phyloP scores from a whole-genome alignment of 2,888 invertebrate genomes.

The Mythimna pallens region DNA sequence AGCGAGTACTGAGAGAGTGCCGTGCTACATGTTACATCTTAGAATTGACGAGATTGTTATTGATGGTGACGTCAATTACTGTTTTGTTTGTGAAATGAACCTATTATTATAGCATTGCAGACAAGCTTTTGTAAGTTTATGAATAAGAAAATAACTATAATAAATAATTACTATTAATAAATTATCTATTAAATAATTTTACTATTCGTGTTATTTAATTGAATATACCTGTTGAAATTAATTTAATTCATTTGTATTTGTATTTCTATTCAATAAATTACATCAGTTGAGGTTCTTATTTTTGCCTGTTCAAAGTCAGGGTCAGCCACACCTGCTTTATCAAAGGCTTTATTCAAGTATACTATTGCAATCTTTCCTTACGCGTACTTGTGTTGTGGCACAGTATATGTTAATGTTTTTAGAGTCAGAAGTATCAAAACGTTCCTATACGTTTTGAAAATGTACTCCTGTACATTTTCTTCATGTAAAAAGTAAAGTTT shows the following conservation, averaged over 20 bases:
- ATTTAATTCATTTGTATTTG: not conserved
- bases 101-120: slow-evolving; percentile 3
- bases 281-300: not conserved
- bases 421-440: not conserved
- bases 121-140: slow-evolving; percentile 12
- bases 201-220: slow-evolving; percentile 15
- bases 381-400: not conserved
- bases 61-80: slow-evolving; percentile 2
- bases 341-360: not conserved
- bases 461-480: too few relatives aligned
- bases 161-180: slow-evolving; percentile 19
- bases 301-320: not conserved
- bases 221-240: not conserved
- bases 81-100: not conserved
- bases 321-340: not conserved
- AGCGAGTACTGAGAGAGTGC: not conserved
- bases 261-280: not conserved
- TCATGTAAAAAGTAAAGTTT: not conserved
- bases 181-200: slow-evolving; percentile 43
- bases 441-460: too few relatives aligned
- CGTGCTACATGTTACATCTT: not conserved
- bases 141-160: slow-evolving; percentile 14
- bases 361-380: not conserved
- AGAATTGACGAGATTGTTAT: slow-evolving; percentile 23
- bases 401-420: not conserved